Evolutionary conservation across 2,113 vertebrate genomes (phyloP).

Genomic region (Argyrosomus japonicus): DNA sequence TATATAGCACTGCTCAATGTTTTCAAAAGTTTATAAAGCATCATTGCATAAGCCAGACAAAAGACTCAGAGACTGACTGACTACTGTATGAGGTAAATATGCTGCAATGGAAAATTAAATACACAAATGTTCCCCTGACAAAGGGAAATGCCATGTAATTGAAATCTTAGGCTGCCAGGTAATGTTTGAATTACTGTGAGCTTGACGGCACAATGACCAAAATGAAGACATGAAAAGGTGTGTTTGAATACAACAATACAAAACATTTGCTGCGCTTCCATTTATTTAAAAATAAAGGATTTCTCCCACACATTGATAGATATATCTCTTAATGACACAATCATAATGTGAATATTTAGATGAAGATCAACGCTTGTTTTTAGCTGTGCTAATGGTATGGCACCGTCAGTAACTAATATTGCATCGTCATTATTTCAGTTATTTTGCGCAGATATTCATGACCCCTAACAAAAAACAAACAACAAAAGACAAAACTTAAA

Average conservation of each 20-base stretch:
- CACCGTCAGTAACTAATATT: background rate
- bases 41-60: constrained; percentile 16
- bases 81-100: background rate
- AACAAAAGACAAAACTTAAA: no score
- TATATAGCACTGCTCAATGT: constrained; percentile 24
- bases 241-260: no score
- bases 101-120: background rate
- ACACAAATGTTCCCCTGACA: background rate
- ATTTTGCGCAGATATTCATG: background rate
- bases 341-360: background rate
- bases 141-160: background rate
- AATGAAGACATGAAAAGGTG: no score
- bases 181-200: background rate
- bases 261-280: no score
- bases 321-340: background rate
- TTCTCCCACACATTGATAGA: background rate
- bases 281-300: background rate
- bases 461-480: no score
- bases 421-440: background rate
- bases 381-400: no score
- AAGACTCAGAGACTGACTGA: background rate
- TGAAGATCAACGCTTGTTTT: background rate
- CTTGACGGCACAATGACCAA: background rate
- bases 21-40: constrained; percentile 13
- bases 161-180: background rate